Conservation (phyloP, 2,888 invertebrate species). For the Pasiphila rectangulata region DNA sequence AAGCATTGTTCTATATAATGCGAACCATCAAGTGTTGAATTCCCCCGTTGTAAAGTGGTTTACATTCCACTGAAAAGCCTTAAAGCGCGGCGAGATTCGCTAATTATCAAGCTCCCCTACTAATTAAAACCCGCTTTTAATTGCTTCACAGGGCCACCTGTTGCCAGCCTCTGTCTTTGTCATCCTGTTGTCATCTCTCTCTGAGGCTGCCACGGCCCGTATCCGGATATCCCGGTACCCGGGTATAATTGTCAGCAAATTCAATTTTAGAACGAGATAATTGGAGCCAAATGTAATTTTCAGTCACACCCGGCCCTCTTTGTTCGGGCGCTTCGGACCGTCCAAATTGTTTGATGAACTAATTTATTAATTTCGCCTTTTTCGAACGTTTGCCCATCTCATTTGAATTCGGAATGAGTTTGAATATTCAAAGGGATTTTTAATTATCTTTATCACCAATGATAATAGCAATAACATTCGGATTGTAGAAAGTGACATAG, state of each 20-base stretch:
- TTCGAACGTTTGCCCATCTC: constrained; percentile 28
- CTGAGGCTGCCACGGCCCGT: constrained; percentile 74
- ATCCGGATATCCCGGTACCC: constrained; percentile 61
- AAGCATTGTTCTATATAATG: not conserved
- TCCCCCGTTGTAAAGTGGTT: constrained; percentile 61
- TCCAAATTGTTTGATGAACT: constrained; percentile 64
- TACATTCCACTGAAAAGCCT: constrained; percentile 67
- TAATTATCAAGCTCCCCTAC: constrained; percentile 77
- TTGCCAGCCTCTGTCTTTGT: constrained; percentile 54
- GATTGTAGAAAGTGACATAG: constrained; percentile 28
- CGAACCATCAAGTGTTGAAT: constrained; percentile 8
- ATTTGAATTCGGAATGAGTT: constrained; percentile 25
- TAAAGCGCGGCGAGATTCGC: constrained; percentile 66
- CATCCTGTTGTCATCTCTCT: constrained; percentile 42
- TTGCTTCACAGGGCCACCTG: constrained; percentile 77
- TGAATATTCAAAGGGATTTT: constrained; percentile 32
- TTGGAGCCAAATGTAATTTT: constrained; percentile 75
- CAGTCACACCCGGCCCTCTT: constrained; percentile 59
- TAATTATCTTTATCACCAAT: constrained; percentile 24
- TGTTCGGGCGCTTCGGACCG: constrained; percentile 62
- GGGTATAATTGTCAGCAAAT: constrained; percentile 72
- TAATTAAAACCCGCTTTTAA: constrained; percentile 79
- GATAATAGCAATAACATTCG: constrained; percentile 28
- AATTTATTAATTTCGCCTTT: constrained; percentile 63
- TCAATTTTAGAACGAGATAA: constrained; percentile 72